A percentile compares a stretch with the other conserved stretches of the same genome.
phyloP scores from a whole-genome alignment of 2,797 vertebrate species.

The Darevskia mixta region DNA sequence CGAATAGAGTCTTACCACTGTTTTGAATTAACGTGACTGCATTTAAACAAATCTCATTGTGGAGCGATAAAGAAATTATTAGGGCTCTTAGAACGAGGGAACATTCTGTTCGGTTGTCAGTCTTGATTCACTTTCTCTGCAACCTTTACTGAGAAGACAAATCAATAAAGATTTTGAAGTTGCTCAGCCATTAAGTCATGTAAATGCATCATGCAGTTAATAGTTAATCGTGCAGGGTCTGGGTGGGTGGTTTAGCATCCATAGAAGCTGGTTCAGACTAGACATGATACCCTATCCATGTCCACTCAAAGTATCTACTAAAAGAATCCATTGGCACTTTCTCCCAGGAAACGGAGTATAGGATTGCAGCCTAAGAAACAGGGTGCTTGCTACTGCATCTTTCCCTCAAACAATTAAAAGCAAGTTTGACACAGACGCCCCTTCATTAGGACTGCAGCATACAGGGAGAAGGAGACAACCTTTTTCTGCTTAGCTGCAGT shows the following conservation, averaged over 20 bases:
- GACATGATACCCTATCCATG: too few relatives aligned
- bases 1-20: background rate
- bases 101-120: slow-evolving; percentile 25
- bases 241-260: background rate
- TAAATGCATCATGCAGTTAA: background rate
- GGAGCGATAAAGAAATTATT: slow-evolving; percentile 14
- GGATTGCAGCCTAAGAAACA: background rate
- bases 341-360: background rate
- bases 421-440: too few relatives aligned
- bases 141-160: slow-evolving; percentile 15
- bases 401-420: background rate
- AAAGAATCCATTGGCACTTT: too few relatives aligned
- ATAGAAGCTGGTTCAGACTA: background rate
- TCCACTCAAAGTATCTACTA: too few relatives aligned
- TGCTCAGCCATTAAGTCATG: background rate
- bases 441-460: background rate
- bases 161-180: slow-evolving; percentile 4
- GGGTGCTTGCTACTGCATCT: background rate
- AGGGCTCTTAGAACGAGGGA: slow-evolving; percentile 11
- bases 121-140: background rate
- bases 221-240: background rate
- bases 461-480: background rate
- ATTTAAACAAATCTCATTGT: slow-evolving; percentile 18
- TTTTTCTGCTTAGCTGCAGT: background rate
- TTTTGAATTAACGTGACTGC: slow-evolving; percentile 15